Percentiles rank a stretch among this genome's conserved stretches.
phyloP scores from a whole-genome alignment of 2,888 invertebrate genomes.

The Diarsia dahlii region DNA sequence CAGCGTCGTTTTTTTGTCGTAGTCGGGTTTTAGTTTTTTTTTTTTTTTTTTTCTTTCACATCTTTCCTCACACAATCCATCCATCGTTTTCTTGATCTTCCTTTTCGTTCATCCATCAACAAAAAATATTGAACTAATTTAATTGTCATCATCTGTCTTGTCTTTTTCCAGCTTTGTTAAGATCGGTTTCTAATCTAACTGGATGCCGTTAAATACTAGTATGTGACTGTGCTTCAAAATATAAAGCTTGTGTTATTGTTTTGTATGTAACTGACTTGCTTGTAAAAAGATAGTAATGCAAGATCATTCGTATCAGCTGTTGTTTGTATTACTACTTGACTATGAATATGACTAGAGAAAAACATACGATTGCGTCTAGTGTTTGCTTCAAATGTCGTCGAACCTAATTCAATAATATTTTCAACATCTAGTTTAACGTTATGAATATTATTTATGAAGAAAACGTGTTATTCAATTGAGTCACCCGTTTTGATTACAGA shows the following conservation, averaged over 20 bases:
- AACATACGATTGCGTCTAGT: slow-evolving; percentile 22
- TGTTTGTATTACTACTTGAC: slow-evolving; percentile 18
- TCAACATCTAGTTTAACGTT: slow-evolving; percentile 10
- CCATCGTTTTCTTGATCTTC: no score
- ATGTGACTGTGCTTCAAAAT: no score
- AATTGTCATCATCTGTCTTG: neutral
- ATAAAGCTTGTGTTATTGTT: neutral
- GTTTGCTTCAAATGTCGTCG: slow-evolving; percentile 8
- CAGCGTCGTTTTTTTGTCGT: no score
- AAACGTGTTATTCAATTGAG: slow-evolving; percentile 24
- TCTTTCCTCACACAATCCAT: no score
- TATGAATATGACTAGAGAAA: slow-evolving; percentile 19
- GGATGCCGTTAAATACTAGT: neutral
- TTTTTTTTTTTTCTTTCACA: no score
- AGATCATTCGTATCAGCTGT: slow-evolving; percentile 21
- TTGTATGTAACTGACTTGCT: neutral
- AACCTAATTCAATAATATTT: slow-evolving; percentile 51
- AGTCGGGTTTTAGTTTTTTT: no score
- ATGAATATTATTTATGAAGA: slow-evolving; percentile 15
- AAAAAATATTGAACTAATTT: no score
- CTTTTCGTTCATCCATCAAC: no score
- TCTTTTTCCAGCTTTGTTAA: neutral
- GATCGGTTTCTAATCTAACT: neutral
- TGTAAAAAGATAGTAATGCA: slow-evolving; percentile 30
- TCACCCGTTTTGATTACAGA: slow-evolving; percentile 22